Percentiles rank a stretch among this genome's conserved stretches.
These are phyloP conservation scores for Sebastes schlegelii DNA, from an alignment of 2,113 vertebrate genomes.

Conservation along the genomic window DNA sequence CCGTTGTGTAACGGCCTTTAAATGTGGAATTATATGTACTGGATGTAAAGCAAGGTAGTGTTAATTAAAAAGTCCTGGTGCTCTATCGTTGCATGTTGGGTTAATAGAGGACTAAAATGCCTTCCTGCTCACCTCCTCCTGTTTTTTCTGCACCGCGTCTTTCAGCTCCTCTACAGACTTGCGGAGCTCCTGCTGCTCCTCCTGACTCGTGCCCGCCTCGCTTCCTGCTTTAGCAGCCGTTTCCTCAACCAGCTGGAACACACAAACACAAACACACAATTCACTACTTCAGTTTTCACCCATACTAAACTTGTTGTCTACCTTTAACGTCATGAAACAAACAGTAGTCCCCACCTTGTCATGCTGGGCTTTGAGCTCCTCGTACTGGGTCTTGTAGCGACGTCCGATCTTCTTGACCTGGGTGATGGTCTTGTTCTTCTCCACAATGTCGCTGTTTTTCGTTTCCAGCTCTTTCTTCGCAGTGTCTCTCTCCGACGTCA, in stretches of 20 bases:
- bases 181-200: slow-evolving; percentile 63
- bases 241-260: slow-evolving; percentile 86
- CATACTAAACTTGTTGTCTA: background rate
- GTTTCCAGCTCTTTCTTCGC: slow-evolving; percentile 90
- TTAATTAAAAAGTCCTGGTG: background rate
- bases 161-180: slow-evolving; percentile 71
- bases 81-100: background rate
- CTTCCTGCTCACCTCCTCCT: slow-evolving; percentile 62
- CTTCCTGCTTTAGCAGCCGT: slow-evolving; percentile 79
- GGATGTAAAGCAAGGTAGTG: background rate
- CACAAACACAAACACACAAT: background rate
- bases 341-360: slow-evolving; percentile 86
- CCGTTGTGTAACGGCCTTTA: too few relatives aligned
- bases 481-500: slow-evolving; percentile 88
- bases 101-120: background rate
- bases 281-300: background rate
- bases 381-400: slow-evolving; percentile 96
- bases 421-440: slow-evolving; percentile 95
- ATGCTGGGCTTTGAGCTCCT: slow-evolving; percentile 94
- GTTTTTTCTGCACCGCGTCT: slow-evolving; percentile 65
- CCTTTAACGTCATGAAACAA: background rate
- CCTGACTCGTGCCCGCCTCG: slow-evolving; percentile 48
- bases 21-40: background rate
- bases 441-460: slow-evolving; percentile 90
- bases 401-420: slow-evolving; percentile 99